Evolutionary conservation across 1,140 invertebrate genomes (phyloP).

Genomic region (Sminthurinus signatus): DNA sequence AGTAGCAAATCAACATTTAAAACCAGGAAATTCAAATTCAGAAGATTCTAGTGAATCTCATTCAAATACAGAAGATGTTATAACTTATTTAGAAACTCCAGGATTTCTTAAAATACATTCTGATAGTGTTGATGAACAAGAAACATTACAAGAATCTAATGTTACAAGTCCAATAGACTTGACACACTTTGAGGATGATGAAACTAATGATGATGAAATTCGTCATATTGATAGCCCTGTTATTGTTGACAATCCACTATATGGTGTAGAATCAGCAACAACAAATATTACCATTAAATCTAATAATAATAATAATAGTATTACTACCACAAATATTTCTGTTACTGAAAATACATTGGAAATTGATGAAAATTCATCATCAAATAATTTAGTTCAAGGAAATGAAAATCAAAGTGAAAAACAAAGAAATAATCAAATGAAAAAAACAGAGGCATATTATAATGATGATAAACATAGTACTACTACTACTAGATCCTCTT

Average conservation of each 20-base stretch:
- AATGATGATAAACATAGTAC: too few species aligned
- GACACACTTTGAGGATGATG: not conserved
- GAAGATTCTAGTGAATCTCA: slow-evolving; percentile 27
- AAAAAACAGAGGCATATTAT: too few species aligned
- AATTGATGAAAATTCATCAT: not conserved
- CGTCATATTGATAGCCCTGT: slow-evolving; percentile 34
- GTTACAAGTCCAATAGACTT: not conserved
- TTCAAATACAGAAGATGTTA: slow-evolving; percentile 32
- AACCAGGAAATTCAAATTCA: not conserved
- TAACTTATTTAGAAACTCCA: slow-evolving; percentile 23
- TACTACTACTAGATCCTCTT: too few species aligned
- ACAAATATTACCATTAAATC: not conserved
- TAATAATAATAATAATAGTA: too few species aligned
- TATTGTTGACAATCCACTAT: slow-evolving; percentile 34
- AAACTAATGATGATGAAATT: slow-evolving; percentile 31
- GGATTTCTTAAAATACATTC: slow-evolving; percentile 13
- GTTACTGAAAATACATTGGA: too few species aligned
- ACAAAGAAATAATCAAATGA: too few species aligned
- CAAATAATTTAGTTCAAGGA: not conserved
- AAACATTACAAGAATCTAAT: slow-evolving; percentile 5
- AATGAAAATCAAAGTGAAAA: too few species aligned
- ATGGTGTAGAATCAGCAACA: slow-evolving; percentile 21
- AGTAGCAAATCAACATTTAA: not conserved
- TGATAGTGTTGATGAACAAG: slow-evolving; percentile 28
- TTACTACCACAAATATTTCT: not conserved